These are phyloP conservation scores for Onthophagus taurus DNA, from an alignment of 1,140 invertebrate species.

Conservation along the genomic window DNA sequence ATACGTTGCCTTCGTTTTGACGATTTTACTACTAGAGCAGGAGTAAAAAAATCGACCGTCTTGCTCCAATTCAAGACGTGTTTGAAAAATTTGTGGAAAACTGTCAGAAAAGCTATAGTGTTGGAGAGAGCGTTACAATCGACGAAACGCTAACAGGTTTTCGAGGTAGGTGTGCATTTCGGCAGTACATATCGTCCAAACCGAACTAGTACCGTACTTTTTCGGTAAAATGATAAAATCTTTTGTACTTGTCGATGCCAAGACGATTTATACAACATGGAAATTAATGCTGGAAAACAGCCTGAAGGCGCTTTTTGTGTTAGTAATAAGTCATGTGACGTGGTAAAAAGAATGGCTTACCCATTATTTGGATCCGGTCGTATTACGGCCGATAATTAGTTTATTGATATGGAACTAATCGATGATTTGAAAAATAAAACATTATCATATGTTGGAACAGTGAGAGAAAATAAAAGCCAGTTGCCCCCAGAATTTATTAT, in stretches of 20 bases:
- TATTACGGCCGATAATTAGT: constrained; percentile 1
- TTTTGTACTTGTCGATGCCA: constrained; percentile 28
- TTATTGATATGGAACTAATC: constrained; percentile 1
- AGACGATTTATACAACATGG: constrained; percentile 16
- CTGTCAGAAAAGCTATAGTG: constrained; percentile 25
- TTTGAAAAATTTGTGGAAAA: constrained; percentile 29
- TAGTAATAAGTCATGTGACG: not conserved
- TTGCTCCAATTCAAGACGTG: constrained; percentile 30
- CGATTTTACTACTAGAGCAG: constrained; percentile 11
- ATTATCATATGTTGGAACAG: too few species aligned
- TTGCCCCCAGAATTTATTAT: not conserved
- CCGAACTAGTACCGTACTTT: constrained; percentile 33
- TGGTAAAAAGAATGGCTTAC: not conserved
- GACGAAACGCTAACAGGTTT: constrained; percentile 37
- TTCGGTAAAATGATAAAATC: too few species aligned
- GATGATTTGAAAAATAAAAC: not conserved
- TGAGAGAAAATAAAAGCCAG: not conserved
- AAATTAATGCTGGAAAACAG: not conserved
- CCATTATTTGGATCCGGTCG: not conserved
- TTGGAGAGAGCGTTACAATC: constrained; percentile 29
- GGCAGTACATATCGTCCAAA: constrained; percentile 36
- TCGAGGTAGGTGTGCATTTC: constrained; percentile 34
- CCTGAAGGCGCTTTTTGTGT: not conserved
- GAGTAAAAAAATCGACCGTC: constrained; percentile 24
- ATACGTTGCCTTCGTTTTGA: constrained; percentile 23